Conservation (phyloP, 2,888 invertebrate species). For the Nymphalis c-album region DNA sequence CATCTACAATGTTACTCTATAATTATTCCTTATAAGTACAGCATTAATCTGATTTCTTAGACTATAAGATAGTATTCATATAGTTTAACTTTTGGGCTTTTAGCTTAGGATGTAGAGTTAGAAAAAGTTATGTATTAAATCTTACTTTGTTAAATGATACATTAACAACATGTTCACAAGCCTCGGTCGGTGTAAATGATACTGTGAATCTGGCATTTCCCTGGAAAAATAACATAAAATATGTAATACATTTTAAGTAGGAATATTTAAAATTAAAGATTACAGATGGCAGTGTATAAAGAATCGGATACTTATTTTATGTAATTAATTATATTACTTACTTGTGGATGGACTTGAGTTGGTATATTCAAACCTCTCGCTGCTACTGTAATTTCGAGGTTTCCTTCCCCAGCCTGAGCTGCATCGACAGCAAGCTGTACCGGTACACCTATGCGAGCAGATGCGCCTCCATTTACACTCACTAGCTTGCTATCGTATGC, state of each 20-base stretch:
- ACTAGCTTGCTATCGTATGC: conserved; percentile 96
- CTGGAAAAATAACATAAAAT: conserved; percentile 52
- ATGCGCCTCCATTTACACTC: conserved; percentile 89
- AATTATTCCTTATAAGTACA: too few species aligned
- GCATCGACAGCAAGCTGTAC: conserved; percentile 98
- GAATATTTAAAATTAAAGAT: too few species aligned
- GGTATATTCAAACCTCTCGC: conserved; percentile 96
- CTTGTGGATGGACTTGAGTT: conserved; percentile 96
- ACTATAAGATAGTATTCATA: too few species aligned
- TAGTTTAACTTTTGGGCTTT: background rate
- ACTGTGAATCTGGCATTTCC: conserved; percentile 91
- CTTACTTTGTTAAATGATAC: conserved; percentile 97
- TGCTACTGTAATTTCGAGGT: conserved; percentile 97
- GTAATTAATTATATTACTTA: conserved; percentile 61
- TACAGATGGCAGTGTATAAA: background rate
- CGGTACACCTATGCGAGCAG: conserved; percentile 88
- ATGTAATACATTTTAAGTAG: too few species aligned
- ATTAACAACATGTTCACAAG: conserved; percentile 96
- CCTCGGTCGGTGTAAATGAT: conserved; percentile 96
- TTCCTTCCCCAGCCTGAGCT: conserved; percentile 97
- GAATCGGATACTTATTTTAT: background rate
- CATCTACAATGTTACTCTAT: too few species aligned
- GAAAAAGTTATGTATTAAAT: conserved; percentile 18
- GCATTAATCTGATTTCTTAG: too few species aligned
- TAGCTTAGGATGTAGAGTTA: background rate